Percentiles rank a stretch among this genome's conserved stretches.
Conservation (phyloP, 2,797 vertebrate species). For the Gymnothorax reevesii region DNA sequence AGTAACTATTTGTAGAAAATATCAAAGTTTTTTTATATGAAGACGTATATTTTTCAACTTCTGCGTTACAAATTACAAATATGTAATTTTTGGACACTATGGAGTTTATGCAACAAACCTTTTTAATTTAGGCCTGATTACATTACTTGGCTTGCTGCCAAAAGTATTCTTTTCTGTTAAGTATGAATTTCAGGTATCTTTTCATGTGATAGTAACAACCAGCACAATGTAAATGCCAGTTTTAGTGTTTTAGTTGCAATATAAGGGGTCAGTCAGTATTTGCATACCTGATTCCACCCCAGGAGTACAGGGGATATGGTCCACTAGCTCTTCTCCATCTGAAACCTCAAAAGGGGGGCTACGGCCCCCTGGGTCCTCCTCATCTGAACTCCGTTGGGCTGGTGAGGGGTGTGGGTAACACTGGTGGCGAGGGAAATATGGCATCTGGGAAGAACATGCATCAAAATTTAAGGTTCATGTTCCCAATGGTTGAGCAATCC, state of each 20-base stretch:
- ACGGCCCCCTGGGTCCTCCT: constrained; percentile 85
- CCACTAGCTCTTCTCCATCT: constrained; percentile 88
- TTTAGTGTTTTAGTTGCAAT: background rate
- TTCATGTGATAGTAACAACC: no score
- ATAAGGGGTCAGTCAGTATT: background rate
- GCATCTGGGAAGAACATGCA: constrained; percentile 65
- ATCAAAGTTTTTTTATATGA: no score
- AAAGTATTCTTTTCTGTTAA: no score
- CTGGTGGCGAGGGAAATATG: constrained; percentile 79
- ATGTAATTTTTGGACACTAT: no score
- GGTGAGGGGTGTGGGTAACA: constrained; percentile 80
- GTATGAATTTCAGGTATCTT: no score
- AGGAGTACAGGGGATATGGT: constrained; percentile 77
- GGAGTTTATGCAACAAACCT: no score
- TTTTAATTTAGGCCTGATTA: no score
- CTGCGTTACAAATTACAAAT: no score
- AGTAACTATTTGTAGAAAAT: no score
- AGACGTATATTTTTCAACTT: no score
- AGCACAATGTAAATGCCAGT: no score
- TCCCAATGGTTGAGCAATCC: background rate
- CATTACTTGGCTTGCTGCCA: no score
- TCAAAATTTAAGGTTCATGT: background rate
- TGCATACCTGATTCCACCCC: constrained; percentile 84
- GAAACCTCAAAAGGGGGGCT: constrained; percentile 94
- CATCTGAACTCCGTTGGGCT: constrained; percentile 87